A percentile compares a stretch with the other conserved stretches of the same genome.
Conservation (phyloP, 2,888 invertebrate genomes). For the Agelastica alni region DNA sequence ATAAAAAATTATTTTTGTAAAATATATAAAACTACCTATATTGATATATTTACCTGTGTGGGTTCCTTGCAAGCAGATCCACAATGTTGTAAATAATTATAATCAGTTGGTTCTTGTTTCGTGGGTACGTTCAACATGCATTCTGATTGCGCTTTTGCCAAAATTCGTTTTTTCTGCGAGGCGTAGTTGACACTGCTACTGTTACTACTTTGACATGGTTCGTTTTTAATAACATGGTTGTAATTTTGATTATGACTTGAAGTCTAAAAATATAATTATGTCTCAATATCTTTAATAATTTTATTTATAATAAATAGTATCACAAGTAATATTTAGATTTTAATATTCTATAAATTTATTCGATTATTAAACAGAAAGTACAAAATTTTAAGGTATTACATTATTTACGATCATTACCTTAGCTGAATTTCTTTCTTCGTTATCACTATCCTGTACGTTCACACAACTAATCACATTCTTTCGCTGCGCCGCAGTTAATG, state of each 20-base stretch:
- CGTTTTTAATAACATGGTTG: constrained; percentile 59
- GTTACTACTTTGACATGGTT: constrained; percentile 57
- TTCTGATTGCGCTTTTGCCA: constrained; percentile 85
- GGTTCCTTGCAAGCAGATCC: constrained; percentile 60
- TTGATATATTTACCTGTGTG: constrained; percentile 23
- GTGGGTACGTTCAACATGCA: constrained; percentile 66
- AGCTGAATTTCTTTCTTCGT: constrained; percentile 65
- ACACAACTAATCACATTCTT: constrained; percentile 81
- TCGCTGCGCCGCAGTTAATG: constrained; percentile 50
- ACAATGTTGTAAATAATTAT: constrained; percentile 49
- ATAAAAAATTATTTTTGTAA: constrained; percentile 2
- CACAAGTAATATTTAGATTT: background rate
- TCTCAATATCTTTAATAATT: too few relatives aligned
- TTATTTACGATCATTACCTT: too few relatives aligned
- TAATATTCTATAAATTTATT: background rate
- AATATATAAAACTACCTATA: too few relatives aligned
- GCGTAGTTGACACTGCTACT: constrained; percentile 50
- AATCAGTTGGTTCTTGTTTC: constrained; percentile 63
- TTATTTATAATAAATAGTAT: background rate
- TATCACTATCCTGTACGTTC: constrained; percentile 76
- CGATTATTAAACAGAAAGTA: too few relatives aligned
- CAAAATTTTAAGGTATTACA: too few relatives aligned
- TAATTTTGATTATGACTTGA: constrained; percentile 31
- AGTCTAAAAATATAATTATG: constrained; percentile 10
- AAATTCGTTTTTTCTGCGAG: constrained; percentile 84